Evolutionary conservation across 2,113 vertebrate species (phyloP).

Genomic region (Lipophrys pholis): DNA sequence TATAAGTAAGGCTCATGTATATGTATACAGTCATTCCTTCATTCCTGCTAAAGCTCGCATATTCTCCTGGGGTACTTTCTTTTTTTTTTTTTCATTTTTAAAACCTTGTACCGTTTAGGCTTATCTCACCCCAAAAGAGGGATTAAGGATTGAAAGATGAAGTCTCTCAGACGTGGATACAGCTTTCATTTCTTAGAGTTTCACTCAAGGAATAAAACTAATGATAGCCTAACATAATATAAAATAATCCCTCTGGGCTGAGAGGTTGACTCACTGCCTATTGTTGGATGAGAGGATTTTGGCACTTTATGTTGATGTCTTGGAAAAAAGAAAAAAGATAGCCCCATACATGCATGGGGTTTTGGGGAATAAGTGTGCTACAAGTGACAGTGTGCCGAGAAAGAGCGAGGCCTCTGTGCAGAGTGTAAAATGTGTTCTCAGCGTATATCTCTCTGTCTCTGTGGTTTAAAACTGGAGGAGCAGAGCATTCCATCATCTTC

Average conservation of each 20-base stretch:
- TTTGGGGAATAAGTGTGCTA: constrained; percentile 2
- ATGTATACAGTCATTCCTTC: not conserved
- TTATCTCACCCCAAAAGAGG: constrained; percentile 2
- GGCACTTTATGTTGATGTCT: not conserved
- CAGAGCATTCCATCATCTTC: constrained; percentile 74
- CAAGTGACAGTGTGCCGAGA: constrained; percentile 15
- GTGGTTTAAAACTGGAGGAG: constrained; percentile 53
- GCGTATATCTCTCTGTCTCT: constrained; percentile 53
- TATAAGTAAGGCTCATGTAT: not conserved
- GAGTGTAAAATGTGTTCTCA: constrained; percentile 24
- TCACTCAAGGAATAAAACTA: constrained; percentile 15
- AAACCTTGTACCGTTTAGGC: not conserved
- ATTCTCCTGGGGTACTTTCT: not conserved
- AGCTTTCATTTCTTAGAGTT: not conserved
- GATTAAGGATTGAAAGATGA: constrained; percentile 4
- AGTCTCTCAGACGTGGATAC: constrained; percentile 1
- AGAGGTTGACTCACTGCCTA: constrained; percentile 1
- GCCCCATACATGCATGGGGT: not conserved
- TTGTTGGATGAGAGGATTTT: not conserved
- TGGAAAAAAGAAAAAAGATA: not conserved
- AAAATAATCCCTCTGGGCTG: not conserved
- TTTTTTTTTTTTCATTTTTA: not conserved
- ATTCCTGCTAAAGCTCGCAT: not conserved
- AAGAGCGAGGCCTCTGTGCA: constrained; percentile 16
- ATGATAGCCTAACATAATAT: constrained; percentile 1